phyloP scores from a whole-genome alignment of 2,113 vertebrate genomes.

The Oostethus manadensis region DNA sequence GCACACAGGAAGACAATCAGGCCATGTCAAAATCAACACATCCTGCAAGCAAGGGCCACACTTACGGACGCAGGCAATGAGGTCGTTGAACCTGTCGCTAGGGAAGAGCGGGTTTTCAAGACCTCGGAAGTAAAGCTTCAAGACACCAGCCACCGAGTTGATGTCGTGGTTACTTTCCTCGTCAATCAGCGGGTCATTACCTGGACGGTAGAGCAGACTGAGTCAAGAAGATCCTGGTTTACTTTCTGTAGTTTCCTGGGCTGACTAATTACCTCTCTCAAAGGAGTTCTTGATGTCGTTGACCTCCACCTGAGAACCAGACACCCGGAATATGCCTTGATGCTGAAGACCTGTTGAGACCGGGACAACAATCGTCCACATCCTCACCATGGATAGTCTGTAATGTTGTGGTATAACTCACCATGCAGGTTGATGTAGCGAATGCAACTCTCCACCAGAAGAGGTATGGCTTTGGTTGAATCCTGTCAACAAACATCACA shows the following conservation, averaged over 20 bases:
- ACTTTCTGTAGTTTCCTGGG: neutral
- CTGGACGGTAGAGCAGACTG: conserved; percentile 66
- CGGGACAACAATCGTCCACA: neutral
- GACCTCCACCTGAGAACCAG: conserved; percentile 96
- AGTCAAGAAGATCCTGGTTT: neutral
- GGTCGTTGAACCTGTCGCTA: conserved; percentile 96
- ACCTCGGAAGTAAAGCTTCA: conserved; percentile 97
- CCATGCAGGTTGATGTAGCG: conserved; percentile 97
- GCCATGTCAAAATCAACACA: conserved; percentile 1
- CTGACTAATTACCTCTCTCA: conserved; percentile 83
- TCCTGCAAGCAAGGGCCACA: conserved; percentile 28
- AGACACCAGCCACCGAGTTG: conserved; percentile 94
- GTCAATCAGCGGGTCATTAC: conserved; percentile 94
- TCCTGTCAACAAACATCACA: conserved; percentile 71
- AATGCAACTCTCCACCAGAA: conserved; percentile 97
- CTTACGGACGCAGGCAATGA: conserved; percentile 96
- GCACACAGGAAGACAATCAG: conserved; percentile 23
- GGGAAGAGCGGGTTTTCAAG: conserved; percentile 97
- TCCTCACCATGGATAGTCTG: too few species aligned
- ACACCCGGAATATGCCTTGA: conserved; percentile 97
- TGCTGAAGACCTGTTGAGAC: conserved; percentile 86
- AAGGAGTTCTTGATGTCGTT: conserved; percentile 99
- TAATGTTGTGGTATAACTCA: conserved; percentile 53
- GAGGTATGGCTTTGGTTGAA: conserved; percentile 90
- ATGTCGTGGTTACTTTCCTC: conserved; percentile 97